A percentile compares a stretch with the other conserved stretches of the same genome.
Evolutionary conservation across 2,888 invertebrate genomes (phyloP).

Genomic region (Labia minor): DNA sequence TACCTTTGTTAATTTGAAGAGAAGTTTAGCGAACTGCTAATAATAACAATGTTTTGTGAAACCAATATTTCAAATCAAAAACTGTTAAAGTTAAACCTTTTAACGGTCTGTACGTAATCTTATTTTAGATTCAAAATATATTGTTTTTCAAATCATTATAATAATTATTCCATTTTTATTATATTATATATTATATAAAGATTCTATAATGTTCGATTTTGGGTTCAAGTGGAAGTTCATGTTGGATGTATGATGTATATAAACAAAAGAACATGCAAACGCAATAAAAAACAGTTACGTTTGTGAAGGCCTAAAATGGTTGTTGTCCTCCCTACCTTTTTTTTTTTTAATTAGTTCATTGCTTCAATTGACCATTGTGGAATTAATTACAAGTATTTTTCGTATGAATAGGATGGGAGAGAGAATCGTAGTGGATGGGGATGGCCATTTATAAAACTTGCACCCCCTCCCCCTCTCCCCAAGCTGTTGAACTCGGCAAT

Average conservation of each 20-base stretch:
- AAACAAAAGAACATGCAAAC: neutral
- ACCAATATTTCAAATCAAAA: too few relatives aligned
- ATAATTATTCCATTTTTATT: too few relatives aligned
- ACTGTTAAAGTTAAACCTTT: too few relatives aligned
- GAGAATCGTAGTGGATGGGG: neutral
- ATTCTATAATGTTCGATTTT: too few relatives aligned
- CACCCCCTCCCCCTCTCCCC: neutral
- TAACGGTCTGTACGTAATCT: too few relatives aligned
- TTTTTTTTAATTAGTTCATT: neutral
- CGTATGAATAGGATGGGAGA: neutral
- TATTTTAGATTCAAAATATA: too few relatives aligned
- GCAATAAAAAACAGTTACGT: neutral
- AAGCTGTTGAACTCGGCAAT: conserved; percentile 13
- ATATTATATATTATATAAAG: too few relatives aligned
- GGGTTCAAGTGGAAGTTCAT: too few relatives aligned
- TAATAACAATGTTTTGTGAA: too few relatives aligned
- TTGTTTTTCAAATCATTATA: too few relatives aligned
- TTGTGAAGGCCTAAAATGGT: neutral
- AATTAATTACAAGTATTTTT: conserved; percentile 13
- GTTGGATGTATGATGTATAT: neutral
- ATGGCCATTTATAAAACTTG: conserved; percentile 7
- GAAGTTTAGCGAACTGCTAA: too few relatives aligned
- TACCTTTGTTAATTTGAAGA: too few relatives aligned
- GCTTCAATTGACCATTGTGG: conserved; percentile 13
- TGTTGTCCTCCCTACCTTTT: neutral